phyloP scores from a whole-genome alignment of 2,797 vertebrate genomes.

The Xerus rutilus region DNA sequence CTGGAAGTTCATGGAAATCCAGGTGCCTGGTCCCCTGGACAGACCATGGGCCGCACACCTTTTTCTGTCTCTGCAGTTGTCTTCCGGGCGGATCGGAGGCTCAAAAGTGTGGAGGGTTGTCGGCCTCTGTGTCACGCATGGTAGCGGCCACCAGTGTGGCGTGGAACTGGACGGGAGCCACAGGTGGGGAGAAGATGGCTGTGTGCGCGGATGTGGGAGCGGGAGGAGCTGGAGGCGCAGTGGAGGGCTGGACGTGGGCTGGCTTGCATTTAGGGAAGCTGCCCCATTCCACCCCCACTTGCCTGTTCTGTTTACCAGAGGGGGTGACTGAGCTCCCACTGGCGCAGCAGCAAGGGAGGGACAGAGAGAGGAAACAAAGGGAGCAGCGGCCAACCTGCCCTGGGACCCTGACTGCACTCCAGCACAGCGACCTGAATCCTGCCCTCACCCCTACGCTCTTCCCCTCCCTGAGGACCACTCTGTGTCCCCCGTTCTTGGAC shows the following conservation, averaged over 20 bases:
- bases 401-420: not conserved
- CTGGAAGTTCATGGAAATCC: rapidly evolving
- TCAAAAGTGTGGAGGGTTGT: not conserved
- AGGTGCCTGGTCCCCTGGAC: not conserved
- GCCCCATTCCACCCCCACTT: not conserved
- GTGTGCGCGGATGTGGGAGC: too few species aligned
- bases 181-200: rapidly evolving
- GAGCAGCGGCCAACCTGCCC: not conserved
- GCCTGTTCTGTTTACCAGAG: not conserved
- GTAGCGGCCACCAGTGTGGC: not conserved
- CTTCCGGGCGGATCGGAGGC: not conserved
- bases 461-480: not conserved
- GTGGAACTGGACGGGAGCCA: not conserved
- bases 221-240: too few species aligned
- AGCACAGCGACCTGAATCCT: not conserved
- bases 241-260: not conserved
- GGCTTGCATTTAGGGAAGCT: not conserved
- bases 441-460: not conserved
- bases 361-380: not conserved
- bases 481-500: not conserved
- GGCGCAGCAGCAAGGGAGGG: not conserved
- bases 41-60: rapidly evolving
- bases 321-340: not conserved
- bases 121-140: not conserved
- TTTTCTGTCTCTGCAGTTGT: not conserved